These are phyloP conservation scores for Noctua comes DNA, from an alignment of 2,888 invertebrate genomes.

Conservation along the genomic window DNA sequence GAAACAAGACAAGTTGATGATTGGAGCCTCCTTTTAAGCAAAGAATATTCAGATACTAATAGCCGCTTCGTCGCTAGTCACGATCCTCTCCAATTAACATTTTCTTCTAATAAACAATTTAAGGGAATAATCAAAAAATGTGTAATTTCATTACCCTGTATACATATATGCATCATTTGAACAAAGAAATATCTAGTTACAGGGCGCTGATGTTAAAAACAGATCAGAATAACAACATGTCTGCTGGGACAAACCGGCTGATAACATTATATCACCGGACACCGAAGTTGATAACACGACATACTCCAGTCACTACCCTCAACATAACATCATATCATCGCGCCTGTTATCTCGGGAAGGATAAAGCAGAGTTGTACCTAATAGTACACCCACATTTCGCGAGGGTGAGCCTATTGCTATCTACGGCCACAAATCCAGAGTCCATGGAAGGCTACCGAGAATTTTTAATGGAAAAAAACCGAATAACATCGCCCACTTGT, in stretches of 20 bases:
- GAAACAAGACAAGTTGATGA: no score
- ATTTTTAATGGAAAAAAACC: background rate
- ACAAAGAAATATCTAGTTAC: background rate
- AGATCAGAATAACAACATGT: background rate
- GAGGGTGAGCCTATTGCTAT: background rate
- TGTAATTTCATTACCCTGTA: background rate
- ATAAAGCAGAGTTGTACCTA: background rate
- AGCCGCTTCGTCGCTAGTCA: no score
- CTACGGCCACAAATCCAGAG: background rate
- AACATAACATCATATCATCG: background rate
- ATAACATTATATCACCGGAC: background rate
- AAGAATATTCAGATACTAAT: no score
- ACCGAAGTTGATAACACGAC: background rate
- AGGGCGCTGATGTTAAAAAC: background rate
- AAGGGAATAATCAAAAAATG: background rate
- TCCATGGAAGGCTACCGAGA: background rate
- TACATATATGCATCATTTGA: background rate
- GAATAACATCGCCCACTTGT: background rate
- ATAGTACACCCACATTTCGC: background rate
- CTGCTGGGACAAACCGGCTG: conserved; percentile 5
- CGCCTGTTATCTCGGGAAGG: background rate
- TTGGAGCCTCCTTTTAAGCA: no score
- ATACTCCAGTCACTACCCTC: background rate
- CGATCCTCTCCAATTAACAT: no score
- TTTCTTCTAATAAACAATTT: no score